These are phyloP conservation scores for Melitaea cinxia DNA, from an alignment of 1,140 invertebrate genomes.

Conservation along the genomic window DNA sequence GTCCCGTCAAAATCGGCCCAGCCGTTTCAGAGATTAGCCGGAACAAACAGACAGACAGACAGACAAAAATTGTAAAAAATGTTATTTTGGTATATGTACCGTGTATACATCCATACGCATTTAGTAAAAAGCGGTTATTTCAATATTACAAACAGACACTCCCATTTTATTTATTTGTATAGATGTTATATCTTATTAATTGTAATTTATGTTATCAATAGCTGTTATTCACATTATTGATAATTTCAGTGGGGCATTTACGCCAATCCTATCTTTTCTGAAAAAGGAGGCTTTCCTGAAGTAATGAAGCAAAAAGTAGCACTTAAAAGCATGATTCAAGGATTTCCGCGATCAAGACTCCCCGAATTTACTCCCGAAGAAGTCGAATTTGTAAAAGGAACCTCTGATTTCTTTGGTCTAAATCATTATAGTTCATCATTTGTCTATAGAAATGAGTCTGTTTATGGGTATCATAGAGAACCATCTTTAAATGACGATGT, in stretches of 20 bases:
- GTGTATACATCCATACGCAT: too few relatives aligned
- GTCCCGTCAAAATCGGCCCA: too few relatives aligned
- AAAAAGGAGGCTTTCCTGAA: conserved; percentile 83
- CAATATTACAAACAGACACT: too few relatives aligned
- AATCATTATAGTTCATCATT: conserved; percentile 81
- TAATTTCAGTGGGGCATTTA: conserved; percentile 59
- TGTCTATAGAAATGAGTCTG: conserved; percentile 53
- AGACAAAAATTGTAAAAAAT: too few relatives aligned
- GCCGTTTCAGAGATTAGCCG: too few relatives aligned
- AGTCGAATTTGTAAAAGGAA: conserved; percentile 57
- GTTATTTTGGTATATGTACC: too few relatives aligned
- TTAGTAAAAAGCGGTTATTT: too few relatives aligned
- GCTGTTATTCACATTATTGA: background rate
- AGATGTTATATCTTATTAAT: background rate
- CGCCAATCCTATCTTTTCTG: conserved; percentile 82
- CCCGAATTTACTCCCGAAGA: conserved; percentile 67
- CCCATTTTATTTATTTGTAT: too few relatives aligned
- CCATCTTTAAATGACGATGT: conserved; percentile 58
- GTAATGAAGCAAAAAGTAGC: conserved; percentile 80
- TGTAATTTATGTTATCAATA: background rate
- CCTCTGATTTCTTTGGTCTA: conserved; percentile 83
- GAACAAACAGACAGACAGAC: too few relatives aligned
- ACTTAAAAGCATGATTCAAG: conserved; percentile 76
- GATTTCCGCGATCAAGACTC: conserved; percentile 67
- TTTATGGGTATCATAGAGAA: conserved; percentile 23